phyloP scores from a whole-genome alignment of 2,113 vertebrate species.

The Hippocampus mohnikei region DNA sequence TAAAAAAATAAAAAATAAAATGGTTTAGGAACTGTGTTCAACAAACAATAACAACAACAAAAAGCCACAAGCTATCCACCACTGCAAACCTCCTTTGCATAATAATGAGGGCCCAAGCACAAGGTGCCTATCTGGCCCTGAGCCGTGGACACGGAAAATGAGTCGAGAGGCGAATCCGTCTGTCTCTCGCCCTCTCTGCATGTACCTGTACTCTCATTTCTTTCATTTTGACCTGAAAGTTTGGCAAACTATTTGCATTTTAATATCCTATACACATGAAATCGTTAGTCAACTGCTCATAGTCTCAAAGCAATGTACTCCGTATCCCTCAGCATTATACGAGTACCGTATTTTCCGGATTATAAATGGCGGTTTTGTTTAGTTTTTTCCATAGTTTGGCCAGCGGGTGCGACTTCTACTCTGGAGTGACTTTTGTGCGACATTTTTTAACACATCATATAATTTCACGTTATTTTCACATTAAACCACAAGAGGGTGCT shows the following conservation, averaged over 20 bases:
- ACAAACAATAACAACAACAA: constrained; percentile 9
- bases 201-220: constrained; percentile 7
- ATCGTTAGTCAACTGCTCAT: not conserved
- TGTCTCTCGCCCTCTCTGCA: constrained; percentile 16
- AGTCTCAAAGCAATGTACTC: not conserved
- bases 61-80: constrained; percentile 32
- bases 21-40: constrained; percentile 6
- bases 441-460: no score
- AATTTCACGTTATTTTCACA: no score
- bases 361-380: no score
- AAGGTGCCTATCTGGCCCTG: constrained; percentile 33
- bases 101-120: constrained; percentile 48
- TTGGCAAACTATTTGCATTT: not conserved
- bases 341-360: no score
- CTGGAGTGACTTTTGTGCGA: no score
- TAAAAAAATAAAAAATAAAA: not conserved
- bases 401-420: no score
- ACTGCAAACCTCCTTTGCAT: constrained; percentile 52
- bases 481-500: no score
- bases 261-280: not conserved
- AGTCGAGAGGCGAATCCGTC: constrained; percentile 1
- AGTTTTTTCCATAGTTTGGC: no score
- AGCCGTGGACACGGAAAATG: constrained; percentile 17
- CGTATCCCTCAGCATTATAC: not conserved
- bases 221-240: not conserved